Conservation (phyloP, 2,888 invertebrate species). For the Agrotis exclamationis region DNA sequence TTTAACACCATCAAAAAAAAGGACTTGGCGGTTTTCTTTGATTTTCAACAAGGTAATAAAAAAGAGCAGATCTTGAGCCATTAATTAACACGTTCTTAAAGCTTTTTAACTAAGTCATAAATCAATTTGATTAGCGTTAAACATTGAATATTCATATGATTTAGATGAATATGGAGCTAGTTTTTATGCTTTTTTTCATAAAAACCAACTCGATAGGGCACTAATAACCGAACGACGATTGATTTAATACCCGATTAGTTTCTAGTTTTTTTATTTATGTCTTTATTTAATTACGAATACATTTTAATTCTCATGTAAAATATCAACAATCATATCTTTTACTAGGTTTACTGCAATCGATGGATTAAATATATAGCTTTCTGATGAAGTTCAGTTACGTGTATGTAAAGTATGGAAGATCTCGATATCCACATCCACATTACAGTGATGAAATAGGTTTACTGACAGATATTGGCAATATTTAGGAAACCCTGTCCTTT, state of each 20-base stretch:
- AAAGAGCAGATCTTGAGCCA: conserved; percentile 1
- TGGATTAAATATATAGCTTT: neutral
- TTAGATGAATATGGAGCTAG: neutral
- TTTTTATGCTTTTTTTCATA: neutral
- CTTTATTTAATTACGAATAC: neutral
- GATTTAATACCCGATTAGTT: conserved; percentile 10
- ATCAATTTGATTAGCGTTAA: conserved; percentile 20
- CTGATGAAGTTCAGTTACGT: too few species aligned
- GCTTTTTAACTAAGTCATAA: conserved; percentile 14
- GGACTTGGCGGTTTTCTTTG: too few species aligned
- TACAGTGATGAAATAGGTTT: too few species aligned
- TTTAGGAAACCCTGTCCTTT: too few species aligned
- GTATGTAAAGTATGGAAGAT: neutral
- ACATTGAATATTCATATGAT: neutral
- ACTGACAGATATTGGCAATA: too few species aligned
- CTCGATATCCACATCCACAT: neutral
- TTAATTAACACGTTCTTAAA: conserved; percentile 20
- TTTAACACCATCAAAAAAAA: too few species aligned
- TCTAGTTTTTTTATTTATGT: neutral
- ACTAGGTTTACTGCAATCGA: neutral
- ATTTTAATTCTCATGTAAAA: neutral
- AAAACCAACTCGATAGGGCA: neutral
- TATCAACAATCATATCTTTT: neutral
- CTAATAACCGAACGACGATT: neutral
- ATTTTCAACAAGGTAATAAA: too few species aligned